Evolutionary conservation across 2,797 vertebrate species (phyloP).

Genomic region (Halcyon chelicuti): DNA sequence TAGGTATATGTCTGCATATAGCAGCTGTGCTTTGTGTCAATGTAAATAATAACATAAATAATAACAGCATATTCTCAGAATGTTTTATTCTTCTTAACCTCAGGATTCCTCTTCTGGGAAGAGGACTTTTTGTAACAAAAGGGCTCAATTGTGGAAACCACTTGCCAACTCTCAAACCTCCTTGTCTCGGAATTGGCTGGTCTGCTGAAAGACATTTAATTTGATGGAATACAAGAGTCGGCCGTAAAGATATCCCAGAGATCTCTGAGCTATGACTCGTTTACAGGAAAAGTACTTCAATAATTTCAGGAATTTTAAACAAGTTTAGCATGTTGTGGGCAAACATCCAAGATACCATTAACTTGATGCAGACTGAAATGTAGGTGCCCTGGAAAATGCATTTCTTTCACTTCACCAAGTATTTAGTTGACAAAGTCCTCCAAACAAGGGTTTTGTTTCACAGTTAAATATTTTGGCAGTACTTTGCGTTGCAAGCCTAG

Average conservation of each 20-base stretch:
- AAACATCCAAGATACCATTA: slow-evolving; percentile 14
- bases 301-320: slow-evolving; percentile 54
- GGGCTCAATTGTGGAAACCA: background rate
- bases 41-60: background rate
- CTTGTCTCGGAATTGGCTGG: background rate
- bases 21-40: background rate
- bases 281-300: slow-evolving; percentile 32
- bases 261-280: background rate
- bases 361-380: slow-evolving; percentile 7
- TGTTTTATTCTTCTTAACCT: background rate
- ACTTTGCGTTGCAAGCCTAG: background rate
- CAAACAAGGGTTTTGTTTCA: slow-evolving; percentile 39
- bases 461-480: slow-evolving; percentile 28
- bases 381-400: slow-evolving; percentile 19
- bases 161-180: background rate
- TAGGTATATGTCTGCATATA: background rate
- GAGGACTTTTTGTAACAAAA: background rate
- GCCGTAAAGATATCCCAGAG: background rate
- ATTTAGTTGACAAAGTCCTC: background rate
- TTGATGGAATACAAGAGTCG: background rate
- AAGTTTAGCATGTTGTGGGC: background rate
- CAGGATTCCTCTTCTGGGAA: background rate
- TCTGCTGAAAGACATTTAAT: background rate
- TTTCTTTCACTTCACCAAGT: slow-evolving; percentile 8
- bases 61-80: background rate